Conservation (phyloP, 2,113 vertebrate species). For the Polypterus senegalus region DNA sequence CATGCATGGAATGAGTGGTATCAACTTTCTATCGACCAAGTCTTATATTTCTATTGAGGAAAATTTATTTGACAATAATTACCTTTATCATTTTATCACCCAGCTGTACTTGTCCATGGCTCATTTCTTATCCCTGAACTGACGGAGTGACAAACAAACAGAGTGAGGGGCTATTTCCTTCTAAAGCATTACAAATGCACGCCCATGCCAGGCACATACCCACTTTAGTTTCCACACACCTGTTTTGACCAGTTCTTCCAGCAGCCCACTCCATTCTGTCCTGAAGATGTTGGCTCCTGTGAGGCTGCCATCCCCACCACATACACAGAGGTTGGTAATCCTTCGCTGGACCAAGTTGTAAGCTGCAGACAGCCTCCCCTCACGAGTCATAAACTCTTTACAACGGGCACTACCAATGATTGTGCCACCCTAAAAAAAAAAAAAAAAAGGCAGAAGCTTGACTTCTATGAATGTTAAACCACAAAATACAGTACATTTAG, state of each 20-base stretch:
- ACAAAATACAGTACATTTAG: not conserved
- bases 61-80: too few relatives aligned
- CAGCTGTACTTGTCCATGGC: too few relatives aligned
- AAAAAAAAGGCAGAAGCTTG: not conserved
- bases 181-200: too few relatives aligned
- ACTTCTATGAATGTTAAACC: not conserved
- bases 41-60: too few relatives aligned
- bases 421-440: conserved; percentile 65
- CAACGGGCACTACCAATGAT: conserved; percentile 86
- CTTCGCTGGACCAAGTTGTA: conserved; percentile 75
- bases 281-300: conserved; percentile 85
- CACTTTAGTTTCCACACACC: conserved; percentile 36
- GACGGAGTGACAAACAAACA: too few relatives aligned
- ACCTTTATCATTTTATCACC: too few relatives aligned
- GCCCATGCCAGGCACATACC: too few relatives aligned
- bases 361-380: conserved; percentile 65
- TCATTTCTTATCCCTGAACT: too few relatives aligned
- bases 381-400: conserved; percentile 69
- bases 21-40: too few relatives aligned
- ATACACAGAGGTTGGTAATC: conserved; percentile 90
- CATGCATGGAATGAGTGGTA: too few relatives aligned
- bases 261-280: conserved; percentile 70
- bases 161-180: too few relatives aligned
- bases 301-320: conserved; percentile 85
- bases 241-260: conserved; percentile 64